Percentiles rank a stretch among this genome's conserved stretches.
phyloP scores from a whole-genome alignment of 2,113 vertebrate species.

The Rhineura floridana region DNA sequence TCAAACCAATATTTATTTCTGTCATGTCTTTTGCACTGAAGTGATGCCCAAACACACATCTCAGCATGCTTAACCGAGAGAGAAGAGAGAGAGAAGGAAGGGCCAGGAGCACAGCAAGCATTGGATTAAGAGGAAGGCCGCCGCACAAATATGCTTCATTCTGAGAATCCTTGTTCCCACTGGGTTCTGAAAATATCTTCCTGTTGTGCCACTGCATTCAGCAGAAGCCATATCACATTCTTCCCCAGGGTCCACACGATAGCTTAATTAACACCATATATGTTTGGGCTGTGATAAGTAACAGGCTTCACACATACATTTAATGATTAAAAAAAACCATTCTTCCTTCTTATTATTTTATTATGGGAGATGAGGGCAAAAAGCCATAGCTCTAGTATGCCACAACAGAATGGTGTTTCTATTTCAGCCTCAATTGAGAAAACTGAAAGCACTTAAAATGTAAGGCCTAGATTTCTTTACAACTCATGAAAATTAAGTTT shows the following conservation, averaged over 20 bases:
- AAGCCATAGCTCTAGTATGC: background rate
- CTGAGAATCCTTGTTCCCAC: background rate
- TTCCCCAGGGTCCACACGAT: background rate
- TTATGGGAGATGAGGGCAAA: background rate
- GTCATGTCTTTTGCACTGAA: background rate
- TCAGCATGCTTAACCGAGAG: background rate
- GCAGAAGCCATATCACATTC: background rate
- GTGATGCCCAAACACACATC: background rate
- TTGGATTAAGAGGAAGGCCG: background rate
- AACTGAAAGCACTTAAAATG: conserved; percentile 2
- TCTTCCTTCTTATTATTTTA: no score
- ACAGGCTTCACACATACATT: background rate
- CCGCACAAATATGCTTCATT: no score
- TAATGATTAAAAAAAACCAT: background rate
- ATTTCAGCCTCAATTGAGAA: conserved; percentile 15
- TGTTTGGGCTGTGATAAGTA: background rate
- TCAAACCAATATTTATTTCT: background rate
- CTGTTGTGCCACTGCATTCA: background rate
- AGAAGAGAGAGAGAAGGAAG: background rate
- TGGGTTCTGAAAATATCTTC: background rate
- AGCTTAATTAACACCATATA: background rate
- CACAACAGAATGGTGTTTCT: background rate
- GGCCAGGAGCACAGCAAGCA: background rate
- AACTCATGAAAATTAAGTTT: background rate
- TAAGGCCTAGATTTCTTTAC: conserved; percentile 21